Percentiles rank a stretch among this genome's conserved stretches.
Conservation (phyloP, 2,797 vertebrate genomes). For the Adrianichthys oophorus region DNA sequence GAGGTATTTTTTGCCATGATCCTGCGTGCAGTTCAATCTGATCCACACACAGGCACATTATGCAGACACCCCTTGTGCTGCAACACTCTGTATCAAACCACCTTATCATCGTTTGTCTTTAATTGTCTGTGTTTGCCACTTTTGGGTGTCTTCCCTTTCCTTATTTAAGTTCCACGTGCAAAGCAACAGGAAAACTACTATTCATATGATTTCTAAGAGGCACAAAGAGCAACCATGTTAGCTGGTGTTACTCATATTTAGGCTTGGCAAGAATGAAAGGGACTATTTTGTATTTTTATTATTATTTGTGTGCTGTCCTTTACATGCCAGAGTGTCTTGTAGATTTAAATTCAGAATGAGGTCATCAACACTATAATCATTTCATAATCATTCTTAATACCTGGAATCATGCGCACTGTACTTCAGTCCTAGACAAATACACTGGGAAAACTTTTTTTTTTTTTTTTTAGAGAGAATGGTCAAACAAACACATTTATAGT, state of each 20-base stretch:
- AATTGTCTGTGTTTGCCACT: conserved; percentile 59
- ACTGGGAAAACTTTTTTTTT: conserved; percentile 55
- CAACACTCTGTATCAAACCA: conserved; percentile 88
- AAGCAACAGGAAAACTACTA: conserved; percentile 65
- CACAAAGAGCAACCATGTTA: conserved; percentile 80
- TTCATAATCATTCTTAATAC: conserved; percentile 75
- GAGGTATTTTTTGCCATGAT: conserved; percentile 90
- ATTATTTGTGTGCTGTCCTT: conserved; percentile 70
- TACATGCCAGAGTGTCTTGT: conserved; percentile 75
- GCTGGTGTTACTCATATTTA: conserved; percentile 84
- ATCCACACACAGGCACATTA: conserved; percentile 88
- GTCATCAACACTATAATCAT: conserved; percentile 22
- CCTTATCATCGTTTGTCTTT: conserved; percentile 67
- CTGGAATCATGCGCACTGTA: conserved; percentile 69
- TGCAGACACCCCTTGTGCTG: conserved; percentile 86
- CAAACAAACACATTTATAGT: conserved; percentile 61
- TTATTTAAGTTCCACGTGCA: conserved; percentile 79
- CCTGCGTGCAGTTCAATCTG: conserved; percentile 88
- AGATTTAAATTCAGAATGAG: conserved; percentile 48
- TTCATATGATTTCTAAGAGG: conserved; percentile 48
- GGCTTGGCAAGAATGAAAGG: conserved; percentile 71
- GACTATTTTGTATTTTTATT: conserved; percentile 11
- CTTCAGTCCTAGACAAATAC: conserved; percentile 75
- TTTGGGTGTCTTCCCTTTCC: conserved; percentile 61
- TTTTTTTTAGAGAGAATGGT: conserved; percentile 73